Evolutionary conservation across 2,797 vertebrate species (phyloP).

Genomic region (Psittacula derbiana): DNA sequence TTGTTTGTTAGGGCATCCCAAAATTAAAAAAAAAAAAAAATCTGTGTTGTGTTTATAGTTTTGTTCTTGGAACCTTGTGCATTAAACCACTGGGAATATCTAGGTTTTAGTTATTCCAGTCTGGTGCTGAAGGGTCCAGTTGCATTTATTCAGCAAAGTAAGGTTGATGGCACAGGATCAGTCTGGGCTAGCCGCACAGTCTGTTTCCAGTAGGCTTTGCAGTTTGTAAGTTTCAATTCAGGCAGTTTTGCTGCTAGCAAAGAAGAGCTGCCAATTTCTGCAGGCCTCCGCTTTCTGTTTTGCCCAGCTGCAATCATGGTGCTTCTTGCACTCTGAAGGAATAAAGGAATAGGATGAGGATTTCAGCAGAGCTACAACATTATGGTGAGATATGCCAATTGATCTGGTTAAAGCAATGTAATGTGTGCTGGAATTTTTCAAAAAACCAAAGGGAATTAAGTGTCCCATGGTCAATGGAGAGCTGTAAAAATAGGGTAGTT

Average conservation of each 20-base stretch:
- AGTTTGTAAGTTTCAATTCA: background rate
- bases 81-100: background rate
- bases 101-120: background rate
- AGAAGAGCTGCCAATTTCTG: background rate
- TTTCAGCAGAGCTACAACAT: background rate
- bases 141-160: background rate
- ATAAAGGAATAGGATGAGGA: background rate
- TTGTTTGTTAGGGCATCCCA: background rate
- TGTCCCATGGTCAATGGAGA: background rate
- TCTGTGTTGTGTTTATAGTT: background rate
- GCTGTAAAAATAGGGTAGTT: background rate
- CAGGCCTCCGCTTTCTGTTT: background rate
- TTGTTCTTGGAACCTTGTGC: background rate
- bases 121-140: background rate
- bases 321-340: fast-evolving
- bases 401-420: background rate
- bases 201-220: background rate
- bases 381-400: fast-evolving
- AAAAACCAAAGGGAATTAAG: background rate
- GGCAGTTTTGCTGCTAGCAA: background rate
- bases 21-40: background rate
- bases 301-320: background rate
- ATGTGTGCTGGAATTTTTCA: background rate
- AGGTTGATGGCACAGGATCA: background rate
- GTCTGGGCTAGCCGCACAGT: background rate